phyloP scores from a whole-genome alignment of 1,140 invertebrate species.

The Delia radicum region DNA sequence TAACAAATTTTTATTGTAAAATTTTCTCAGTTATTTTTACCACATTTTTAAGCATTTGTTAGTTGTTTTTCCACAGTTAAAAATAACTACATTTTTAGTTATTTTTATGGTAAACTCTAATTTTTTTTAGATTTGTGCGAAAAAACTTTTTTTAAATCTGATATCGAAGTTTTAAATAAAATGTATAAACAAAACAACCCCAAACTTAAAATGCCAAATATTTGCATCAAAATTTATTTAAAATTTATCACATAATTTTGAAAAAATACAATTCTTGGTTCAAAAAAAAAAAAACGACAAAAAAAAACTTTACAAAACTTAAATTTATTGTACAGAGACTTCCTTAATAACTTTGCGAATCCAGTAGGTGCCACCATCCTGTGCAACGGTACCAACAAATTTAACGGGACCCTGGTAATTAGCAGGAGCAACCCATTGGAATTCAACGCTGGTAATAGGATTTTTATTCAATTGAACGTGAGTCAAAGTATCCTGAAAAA shows the following conservation, averaged over 20 bases:
- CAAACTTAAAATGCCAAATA: neutral
- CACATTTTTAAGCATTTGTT: too few species aligned
- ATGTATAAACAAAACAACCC: too few species aligned
- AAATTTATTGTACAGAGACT: constrained; percentile 28
- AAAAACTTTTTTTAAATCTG: too few species aligned
- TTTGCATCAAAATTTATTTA: constrained; percentile 6
- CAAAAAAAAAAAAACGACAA: neutral
- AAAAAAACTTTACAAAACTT: constrained; percentile 14
- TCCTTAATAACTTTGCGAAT: constrained; percentile 43
- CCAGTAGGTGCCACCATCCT: constrained; percentile 56
- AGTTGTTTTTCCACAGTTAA: too few species aligned
- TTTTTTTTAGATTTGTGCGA: too few species aligned
- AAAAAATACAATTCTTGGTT: neutral
- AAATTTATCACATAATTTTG: constrained; percentile 17
- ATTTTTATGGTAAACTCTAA: too few species aligned
- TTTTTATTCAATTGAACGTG: constrained; percentile 41
- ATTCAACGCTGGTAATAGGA: constrained; percentile 34
- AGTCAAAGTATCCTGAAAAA: constrained; percentile 46
- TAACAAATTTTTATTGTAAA: too few species aligned
- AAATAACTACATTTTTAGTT: too few species aligned
- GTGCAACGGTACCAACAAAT: constrained; percentile 55
- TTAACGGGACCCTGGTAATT: constrained; percentile 52
- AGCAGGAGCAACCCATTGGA: constrained; percentile 53
- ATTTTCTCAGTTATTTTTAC: too few species aligned
- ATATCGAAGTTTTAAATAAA: too few species aligned